Base-by-base conservation (phyloP, 2,797 vertebrate species). In the Serranus cabrilla region DNA sequence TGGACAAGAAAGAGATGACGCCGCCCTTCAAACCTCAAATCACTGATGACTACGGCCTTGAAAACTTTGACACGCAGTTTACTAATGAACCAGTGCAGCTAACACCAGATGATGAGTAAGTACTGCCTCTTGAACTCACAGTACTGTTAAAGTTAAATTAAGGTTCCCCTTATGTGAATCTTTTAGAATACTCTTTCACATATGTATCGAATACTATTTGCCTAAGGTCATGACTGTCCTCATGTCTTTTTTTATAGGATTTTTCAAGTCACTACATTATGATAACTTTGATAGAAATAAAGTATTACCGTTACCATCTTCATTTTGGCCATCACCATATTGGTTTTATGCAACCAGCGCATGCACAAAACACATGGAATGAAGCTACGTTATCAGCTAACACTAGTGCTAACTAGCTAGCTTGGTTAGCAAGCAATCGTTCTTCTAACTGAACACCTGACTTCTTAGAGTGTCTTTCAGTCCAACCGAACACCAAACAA, bases 31-130 rank as follows among this genome's bases (percentile, higher is more conserved):
- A 98, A 94, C 98, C 98, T 39, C 98, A 99, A 93, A 97, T 97
- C 90, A 96, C 97, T 0, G 98, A 99, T 0, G 98, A 99, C 89
- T 99, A 98, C 0, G 98, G 98, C 39, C 83, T 99, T 88, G 98
- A 99, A 75, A 99, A 99, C 96, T 99, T 99, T 16, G 98, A 99
- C 93, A 97, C 98, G 0, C 98, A 99, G 96, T 99, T 99, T 93
- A 99, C 98, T 91, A 99, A 98, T 71, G 98, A 99, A 89, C 98
- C 98, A 0, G 98, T 99, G 93, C 98, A 99, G 95, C 97, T 99
- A 89, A 99, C 98, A 45, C 98, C 98, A 0, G 98, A 99, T 5
- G 97, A 99, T 21, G 96, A 97, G 98, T 99, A 90, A 86, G 98
- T 94, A 64, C 40, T 1, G 59, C 71, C 18, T 27, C 46, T 70